Base-by-base conservation (phyloP, 2,888 invertebrate species). In the Saturnia pavonia region DNA sequence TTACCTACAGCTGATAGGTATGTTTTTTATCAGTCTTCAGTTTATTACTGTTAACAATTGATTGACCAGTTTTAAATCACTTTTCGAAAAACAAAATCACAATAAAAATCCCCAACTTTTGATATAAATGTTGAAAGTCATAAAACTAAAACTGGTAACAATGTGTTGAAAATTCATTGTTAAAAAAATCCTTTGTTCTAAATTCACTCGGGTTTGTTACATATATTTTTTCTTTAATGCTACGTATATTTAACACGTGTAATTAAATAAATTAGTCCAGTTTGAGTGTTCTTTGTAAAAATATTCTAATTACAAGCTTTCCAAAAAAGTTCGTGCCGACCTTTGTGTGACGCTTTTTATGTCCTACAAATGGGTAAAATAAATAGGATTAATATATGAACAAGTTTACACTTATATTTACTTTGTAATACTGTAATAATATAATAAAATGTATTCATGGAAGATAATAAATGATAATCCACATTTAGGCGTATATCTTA, bases 221-320 rank as follows among this genome's bases (percentile, higher is more conserved):
- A 25, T 12, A n/a, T n/a, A n/a, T n/a, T n/a, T 57, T 25, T 25
- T 57, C n/a, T 25, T 25, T 57, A 57, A 57, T 25, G 14, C 12
- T 57, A 57, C 25, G 11, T 22, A 57, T 57, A 57, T 25, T 57
- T 22, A 57, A 57, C 57, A 57, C 22, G 22, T 57, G 12, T 25
- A 57, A 57, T 57, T 57, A 25, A 25, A 25, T 25, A 54, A 57
- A 57, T n/a, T n/a, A 57, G 57, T 22, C 22, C 57, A 57, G 57
- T 25, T 25, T 57, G 57, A 25, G 54, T 57, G 9, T 57, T 57
- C 57, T 57, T 57, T 57, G 57, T 57, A 25, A 25, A 57, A 25
- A 57, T 57, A 57, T 57, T 57, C 25, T 57, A 57, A 57, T 57
- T 57, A 57, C 22, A 57, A 57, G 57, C 57, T 57, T 57, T 25